These are phyloP conservation scores for Trichonephila clavata DNA, from an alignment of 1,140 invertebrate species.

Conservation along the genomic window DNA sequence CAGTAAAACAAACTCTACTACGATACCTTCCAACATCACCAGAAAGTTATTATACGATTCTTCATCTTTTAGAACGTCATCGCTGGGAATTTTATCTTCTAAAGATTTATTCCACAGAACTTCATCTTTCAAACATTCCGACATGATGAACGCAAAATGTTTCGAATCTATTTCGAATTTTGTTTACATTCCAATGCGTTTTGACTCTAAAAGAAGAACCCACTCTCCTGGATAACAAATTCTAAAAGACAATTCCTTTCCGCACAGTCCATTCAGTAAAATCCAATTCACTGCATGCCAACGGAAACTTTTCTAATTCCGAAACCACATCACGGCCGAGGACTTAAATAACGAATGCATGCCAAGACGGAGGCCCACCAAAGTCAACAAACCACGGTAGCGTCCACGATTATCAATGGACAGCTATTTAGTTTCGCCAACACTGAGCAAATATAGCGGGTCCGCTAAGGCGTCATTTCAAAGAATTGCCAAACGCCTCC, in stretches of 20 bases:
- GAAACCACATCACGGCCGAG: background rate
- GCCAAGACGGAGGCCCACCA: background rate
- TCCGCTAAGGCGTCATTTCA: background rate
- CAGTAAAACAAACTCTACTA: too few relatives aligned
- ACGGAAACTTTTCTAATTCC: background rate
- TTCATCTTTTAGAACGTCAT: too few relatives aligned
- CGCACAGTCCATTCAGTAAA: background rate
- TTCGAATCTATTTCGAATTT: too few relatives aligned
- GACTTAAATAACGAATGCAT: background rate
- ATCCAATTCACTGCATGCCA: background rate
- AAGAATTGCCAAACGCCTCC: constrained; percentile 17
- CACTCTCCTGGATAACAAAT: background rate
- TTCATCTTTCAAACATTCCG: too few relatives aligned
- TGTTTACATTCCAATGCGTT: too few relatives aligned
- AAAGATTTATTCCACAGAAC: too few relatives aligned
- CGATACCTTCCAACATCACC: too few relatives aligned
- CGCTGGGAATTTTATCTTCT: too few relatives aligned
- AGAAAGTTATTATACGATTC: too few relatives aligned
- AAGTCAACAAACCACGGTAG: constrained; percentile 26
- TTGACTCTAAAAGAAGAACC: background rate
- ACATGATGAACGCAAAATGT: too few relatives aligned
- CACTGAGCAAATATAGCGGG: constrained; percentile 7
- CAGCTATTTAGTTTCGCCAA: background rate
- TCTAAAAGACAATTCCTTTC: background rate
- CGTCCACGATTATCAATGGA: background rate